Evolutionary conservation across 2,797 vertebrate genomes (phyloP).

Genomic region (Rallus crepitans): DNA sequence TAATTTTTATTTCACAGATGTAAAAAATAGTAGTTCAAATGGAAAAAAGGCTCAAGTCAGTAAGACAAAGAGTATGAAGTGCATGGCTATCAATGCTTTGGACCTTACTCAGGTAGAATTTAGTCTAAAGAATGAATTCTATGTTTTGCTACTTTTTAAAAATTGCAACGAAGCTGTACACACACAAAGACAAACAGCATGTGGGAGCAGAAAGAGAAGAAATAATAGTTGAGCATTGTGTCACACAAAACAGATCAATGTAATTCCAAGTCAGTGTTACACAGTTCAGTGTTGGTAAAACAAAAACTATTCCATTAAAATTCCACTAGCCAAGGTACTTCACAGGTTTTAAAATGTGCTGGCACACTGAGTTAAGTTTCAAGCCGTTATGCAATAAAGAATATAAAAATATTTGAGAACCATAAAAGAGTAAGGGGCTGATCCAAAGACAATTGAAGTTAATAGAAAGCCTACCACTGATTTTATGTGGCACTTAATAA

Average conservation of each 20-base stretch:
- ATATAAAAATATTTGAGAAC: slow-evolving; percentile 1
- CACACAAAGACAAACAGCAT: background rate
- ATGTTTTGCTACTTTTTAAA: background rate
- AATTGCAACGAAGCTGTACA: background rate
- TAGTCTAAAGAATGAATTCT: background rate
- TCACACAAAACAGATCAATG: background rate
- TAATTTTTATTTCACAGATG: background rate
- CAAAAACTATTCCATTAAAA: background rate
- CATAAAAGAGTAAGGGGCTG: background rate
- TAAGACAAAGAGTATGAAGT: background rate
- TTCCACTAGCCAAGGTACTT: background rate
- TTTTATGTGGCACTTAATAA: slow-evolving; percentile 13
- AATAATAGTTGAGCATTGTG: background rate
- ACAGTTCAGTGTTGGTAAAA: background rate
- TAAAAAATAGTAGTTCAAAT: background rate
- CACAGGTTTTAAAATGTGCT: background rate
- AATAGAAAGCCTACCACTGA: background rate
- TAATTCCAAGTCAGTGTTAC: background rate
- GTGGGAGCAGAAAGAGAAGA: background rate
- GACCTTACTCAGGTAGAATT: background rate
- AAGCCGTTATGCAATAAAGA: background rate
- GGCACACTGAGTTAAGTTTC: background rate
- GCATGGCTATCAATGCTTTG: background rate
- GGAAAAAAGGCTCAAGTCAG: background rate
- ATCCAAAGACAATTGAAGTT: background rate